These are phyloP conservation scores for Pyxicephalus adspersus DNA, from an alignment of 2,113 vertebrate genomes.

Conservation along the genomic window DNA sequence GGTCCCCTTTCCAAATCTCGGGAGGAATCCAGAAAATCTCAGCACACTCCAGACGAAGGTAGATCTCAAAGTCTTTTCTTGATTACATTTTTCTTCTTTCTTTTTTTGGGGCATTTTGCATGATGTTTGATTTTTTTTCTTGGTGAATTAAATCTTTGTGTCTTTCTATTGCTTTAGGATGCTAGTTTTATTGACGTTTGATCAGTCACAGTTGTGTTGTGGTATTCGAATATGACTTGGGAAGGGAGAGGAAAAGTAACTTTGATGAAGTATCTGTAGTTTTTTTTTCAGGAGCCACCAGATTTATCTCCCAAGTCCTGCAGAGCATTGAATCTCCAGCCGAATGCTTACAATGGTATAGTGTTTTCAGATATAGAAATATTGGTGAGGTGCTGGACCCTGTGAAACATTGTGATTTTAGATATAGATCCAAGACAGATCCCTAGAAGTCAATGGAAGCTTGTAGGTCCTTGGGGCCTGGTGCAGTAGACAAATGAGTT, in stretches of 20 bases:
- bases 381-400: too few relatives aligned
- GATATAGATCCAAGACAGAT: too few relatives aligned
- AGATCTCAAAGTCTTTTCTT: conserved; percentile 45
- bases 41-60: conserved; percentile 53
- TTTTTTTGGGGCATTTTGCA: conserved; percentile 48
- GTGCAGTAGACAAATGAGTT: too few relatives aligned
- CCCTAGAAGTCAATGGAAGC: too few relatives aligned
- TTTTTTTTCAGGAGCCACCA: too few relatives aligned
- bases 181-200: not conserved
- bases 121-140: conserved; percentile 16
- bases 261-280: too few relatives aligned
- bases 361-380: too few relatives aligned
- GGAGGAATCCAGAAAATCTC: conserved; percentile 45
- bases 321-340: too few relatives aligned
- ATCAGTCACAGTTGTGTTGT: not conserved
- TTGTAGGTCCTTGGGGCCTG: too few relatives aligned
- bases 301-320: too few relatives aligned
- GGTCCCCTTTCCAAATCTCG: conserved; percentile 55
- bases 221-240: not conserved
- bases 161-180: conserved; percentile 24
- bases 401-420: too few relatives aligned
- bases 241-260: not conserved
- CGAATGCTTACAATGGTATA: too few relatives aligned
- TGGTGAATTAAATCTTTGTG: not conserved
- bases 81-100: conserved; percentile 37